A percentile compares a stretch with the other conserved stretches of the same genome.
These are phyloP conservation scores for Ochotona curzoniae DNA, from an alignment of 2,113 vertebrate genomes.

Conservation along the genomic window DNA sequence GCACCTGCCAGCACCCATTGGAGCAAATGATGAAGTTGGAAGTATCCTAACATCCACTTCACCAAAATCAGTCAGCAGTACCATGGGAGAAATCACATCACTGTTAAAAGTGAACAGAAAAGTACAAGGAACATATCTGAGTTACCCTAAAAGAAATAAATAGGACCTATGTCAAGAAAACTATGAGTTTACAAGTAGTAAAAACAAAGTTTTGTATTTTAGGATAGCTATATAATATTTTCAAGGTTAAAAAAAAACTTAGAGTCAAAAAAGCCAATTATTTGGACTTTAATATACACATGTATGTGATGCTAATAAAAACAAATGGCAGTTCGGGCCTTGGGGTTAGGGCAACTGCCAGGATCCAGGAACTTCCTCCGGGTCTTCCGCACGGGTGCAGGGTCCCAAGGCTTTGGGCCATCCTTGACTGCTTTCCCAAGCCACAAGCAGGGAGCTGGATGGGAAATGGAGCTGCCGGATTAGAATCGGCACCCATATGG, in stretches of 20 bases:
- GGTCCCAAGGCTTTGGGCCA: too few relatives aligned
- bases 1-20: neutral
- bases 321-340: too few relatives aligned
- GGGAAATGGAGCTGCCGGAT: too few relatives aligned
- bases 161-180: constrained; percentile 16
- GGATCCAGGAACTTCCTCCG: too few relatives aligned
- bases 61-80: neutral
- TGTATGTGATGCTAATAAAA: neutral
- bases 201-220: neutral
- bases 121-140: neutral
- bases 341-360: too few relatives aligned
- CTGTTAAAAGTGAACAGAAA: neutral
- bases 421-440: too few relatives aligned
- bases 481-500: too few relatives aligned
- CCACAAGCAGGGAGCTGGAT: too few relatives aligned
- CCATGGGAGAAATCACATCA: neutral
- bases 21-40: neutral
- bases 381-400: too few relatives aligned
- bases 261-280: neutral
- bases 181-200: neutral
- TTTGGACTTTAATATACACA: constrained; percentile 3
- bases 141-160: neutral
- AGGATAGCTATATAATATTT: constrained; percentile 13
- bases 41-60: too few relatives aligned
- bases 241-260: constrained; percentile 20